Evolutionary conservation across 2,888 invertebrate species (phyloP), one percentile per base, ranked within the genome.

Genomic region (Teleiodes luculella): DNA sequence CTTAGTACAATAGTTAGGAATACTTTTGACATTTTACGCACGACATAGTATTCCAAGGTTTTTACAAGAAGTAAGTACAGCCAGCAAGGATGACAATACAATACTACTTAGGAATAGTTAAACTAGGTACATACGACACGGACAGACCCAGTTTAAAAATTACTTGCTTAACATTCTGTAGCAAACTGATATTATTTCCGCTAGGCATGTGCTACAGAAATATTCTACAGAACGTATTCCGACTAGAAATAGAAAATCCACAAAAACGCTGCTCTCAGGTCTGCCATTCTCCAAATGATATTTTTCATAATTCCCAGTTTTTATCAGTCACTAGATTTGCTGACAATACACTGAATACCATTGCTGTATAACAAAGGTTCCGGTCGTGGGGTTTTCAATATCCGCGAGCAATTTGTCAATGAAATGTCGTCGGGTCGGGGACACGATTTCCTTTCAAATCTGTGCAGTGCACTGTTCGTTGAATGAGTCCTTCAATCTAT

Each of bases 341-440:
- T 24, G 24, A 24, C 24, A 24, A 24, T 24, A 24, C 24, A 6
- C 24, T 41, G 11, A 20, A 11, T 18, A 16, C 14, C 16, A 2
- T 41, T 8, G 41, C 16, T 41, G 41, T 18, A 8, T 10, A 41
- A 63, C 50, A 50, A 53, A 53, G 53, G 51, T 62, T 57, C 52
- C 50, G 47, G 50, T 68, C 68, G 73, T 69, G 72, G 63, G 31
- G 24, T 46, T 55, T 55, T 33, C 63, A 20, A 43, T 43, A 43
- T 43, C 43, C 43, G 43, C 28, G 11, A 43, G 58, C 52, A 10
- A 54, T 64, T 62, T 58, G 57, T 62, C 60, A 71, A 66, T 60
- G 58, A 60, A 70, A 72, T 68, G 63, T 65, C 74, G 74, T 70
- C 33, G 74, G 73, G 62, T 70, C 65, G 68, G 57, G 69, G 70